Conservation (phyloP, 2,888 invertebrate species). For the Pristionchus japonicus region DNA sequence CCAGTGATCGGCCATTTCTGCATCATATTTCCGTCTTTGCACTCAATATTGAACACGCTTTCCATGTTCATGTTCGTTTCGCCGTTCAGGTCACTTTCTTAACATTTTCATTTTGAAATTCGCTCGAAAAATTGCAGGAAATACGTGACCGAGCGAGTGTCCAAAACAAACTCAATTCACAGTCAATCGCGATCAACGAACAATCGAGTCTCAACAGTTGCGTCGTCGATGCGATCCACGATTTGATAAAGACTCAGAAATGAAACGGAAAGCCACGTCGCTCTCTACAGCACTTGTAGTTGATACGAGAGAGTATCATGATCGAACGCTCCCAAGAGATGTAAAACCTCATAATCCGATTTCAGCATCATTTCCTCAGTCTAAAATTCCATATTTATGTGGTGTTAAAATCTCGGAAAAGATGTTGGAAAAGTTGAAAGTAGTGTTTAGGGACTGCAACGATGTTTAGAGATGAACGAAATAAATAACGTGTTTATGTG, state of each 20-base stretch:
- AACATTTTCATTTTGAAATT: too few species aligned
- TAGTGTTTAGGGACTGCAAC: too few species aligned
- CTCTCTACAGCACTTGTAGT: background rate
- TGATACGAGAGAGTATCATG: background rate
- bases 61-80: background rate
- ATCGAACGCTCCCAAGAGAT: background rate
- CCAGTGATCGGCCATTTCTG: background rate
- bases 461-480: too few species aligned
- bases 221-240: background rate
- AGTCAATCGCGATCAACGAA: background rate
- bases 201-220: background rate
- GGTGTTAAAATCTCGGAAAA: too few species aligned
- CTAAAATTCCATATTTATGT: background rate
- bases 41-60: background rate
- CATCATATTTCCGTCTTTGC: background rate
- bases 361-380: background rate
- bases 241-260: background rate
- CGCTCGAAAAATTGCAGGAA: background rate
- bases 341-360: background rate
- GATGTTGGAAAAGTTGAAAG: too few species aligned
- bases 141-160: background rate
- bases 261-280: background rate
- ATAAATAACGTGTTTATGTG: too few species aligned
- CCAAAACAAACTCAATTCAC: background rate
- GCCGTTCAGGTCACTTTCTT: background rate